Percentiles rank a stretch among this genome's conserved stretches.
These are phyloP conservation scores for Dromiciops gliroides DNA, from an alignment of 2,113 vertebrate genomes.

Conservation along the genomic window DNA sequence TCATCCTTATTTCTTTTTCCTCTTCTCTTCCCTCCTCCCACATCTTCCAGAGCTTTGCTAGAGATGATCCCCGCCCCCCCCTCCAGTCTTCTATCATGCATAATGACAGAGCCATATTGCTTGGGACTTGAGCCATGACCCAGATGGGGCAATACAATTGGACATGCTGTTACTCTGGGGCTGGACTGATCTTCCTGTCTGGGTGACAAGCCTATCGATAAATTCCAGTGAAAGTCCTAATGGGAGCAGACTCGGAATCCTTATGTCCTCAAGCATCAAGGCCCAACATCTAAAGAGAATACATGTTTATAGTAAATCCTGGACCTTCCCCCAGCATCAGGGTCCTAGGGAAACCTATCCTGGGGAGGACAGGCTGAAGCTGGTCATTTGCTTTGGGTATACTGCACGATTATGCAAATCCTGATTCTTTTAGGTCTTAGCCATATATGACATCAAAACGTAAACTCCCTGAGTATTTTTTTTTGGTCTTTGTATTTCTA, in stretches of 20 bases:
- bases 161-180: background rate
- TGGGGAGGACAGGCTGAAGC: background rate
- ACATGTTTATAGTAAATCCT: background rate
- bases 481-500: background rate
- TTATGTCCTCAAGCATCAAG: background rate
- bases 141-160: background rate
- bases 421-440: background rate
- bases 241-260: background rate
- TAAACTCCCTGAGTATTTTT: background rate
- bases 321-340: background rate
- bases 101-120: background rate
- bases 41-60: background rate
- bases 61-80: background rate
- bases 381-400: background rate
- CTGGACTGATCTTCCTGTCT: background rate
- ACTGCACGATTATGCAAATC: background rate
- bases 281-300: background rate
- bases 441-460: background rate
- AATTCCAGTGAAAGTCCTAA: background rate
- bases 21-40: background rate
- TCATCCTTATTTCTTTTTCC: background rate
- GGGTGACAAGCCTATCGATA: background rate
- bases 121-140: background rate
- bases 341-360: background rate
- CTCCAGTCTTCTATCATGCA: background rate